Base-by-base conservation (phyloP, 2,797 vertebrate species). In the Rhinoraja longicauda region DNA sequence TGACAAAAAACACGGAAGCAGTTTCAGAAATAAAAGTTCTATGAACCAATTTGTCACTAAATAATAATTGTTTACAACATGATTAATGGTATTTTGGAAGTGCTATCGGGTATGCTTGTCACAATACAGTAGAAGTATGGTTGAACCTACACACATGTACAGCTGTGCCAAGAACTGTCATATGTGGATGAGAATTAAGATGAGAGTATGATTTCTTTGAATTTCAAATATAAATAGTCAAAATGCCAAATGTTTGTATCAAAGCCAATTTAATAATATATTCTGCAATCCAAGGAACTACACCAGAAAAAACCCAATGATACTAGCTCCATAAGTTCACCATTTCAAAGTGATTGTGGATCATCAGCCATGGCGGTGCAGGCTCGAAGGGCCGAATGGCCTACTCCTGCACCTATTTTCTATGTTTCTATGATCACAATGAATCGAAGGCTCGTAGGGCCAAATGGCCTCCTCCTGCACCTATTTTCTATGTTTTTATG, bases 231-330 rank as follows among this genome's bases (percentile, higher is more conserved):
- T 62, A 62, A 86, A 86, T 86, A 86, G 82, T 15, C 82, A 32
- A 86, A 67, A 59, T 86, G 57, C 13, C 53, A 86, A 62, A n/a
- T 32, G 53, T 86, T 86, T 86, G 29, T 86, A 86, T 29, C 26
- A 84, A 86, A 86, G 57, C 53, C 57, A 86, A 62, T 62, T 62
- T 64, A 32, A 64, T 86, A 86, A n/a, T 62, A n/a, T 84, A 53
- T 84, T 59, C 53, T 13, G 45, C 57, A 84, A 29, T 84, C 53
- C 29, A 86, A 32, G 32, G 12, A 62, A 86, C 29, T 17, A 13
- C 53, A 53, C 62, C 53, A 86, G 57, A 86, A 86, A 29, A 4
- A 86, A 29, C n/a, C n/a, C 45, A 59, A 19, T 79, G 17, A 45
- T 21, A 17, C 19, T 15, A 79, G 26, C n/a, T 62, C 13, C 59